A percentile compares a stretch with the other conserved stretches of the same genome.
These are phyloP conservation scores for Poeciliopsis prolifica DNA, from an alignment of 2,113 vertebrate genomes.

Conservation along the genomic window DNA sequence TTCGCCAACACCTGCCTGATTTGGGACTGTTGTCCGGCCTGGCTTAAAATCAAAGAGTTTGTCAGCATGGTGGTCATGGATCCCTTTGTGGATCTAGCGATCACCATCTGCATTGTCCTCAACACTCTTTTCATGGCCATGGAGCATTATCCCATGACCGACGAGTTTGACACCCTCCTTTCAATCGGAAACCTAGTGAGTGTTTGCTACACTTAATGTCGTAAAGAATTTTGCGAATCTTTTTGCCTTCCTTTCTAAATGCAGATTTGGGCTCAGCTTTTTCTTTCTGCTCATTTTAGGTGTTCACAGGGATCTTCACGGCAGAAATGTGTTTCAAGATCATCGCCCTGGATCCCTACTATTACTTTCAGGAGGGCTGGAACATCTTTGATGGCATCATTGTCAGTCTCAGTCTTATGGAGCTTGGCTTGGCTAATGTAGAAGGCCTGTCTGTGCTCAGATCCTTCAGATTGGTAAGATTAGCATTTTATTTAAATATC, in stretches of 20 bases:
- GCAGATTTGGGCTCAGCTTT: not conserved
- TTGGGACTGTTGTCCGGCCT: conserved; percentile 93
- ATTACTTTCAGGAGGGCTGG: conserved; percentile 98
- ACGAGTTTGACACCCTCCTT: conserved; percentile 87
- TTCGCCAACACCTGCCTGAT: conserved; percentile 95
- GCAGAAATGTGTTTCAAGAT: conserved; percentile 99
- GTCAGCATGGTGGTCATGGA: conserved; percentile 95
- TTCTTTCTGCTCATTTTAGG: conserved; percentile 71
- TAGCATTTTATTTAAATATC: not conserved
- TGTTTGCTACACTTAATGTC: not conserved
- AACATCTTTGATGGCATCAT: conserved; percentile 99
- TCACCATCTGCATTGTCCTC: conserved; percentile 97
- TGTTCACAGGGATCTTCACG: conserved; percentile 98
- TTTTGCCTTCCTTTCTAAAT: not conserved
- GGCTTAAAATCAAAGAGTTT: conserved; percentile 92
- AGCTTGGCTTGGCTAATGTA: conserved; percentile 93
- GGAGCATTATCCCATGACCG: conserved; percentile 97
- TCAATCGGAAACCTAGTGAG: conserved; percentile 93
- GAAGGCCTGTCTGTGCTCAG: conserved; percentile 95
- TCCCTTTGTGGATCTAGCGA: conserved; percentile 94
- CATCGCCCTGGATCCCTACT: conserved; percentile 96
- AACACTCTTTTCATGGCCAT: conserved; percentile 99
- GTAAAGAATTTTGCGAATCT: not conserved
- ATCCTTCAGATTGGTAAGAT: conserved; percentile 95
- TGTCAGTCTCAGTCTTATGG: conserved; percentile 97